Percentiles rank a stretch among this genome's conserved stretches.
These are phyloP conservation scores for Hafferia zeledoni DNA, from an alignment of 2,797 vertebrate species.

Conservation along the genomic window DNA sequence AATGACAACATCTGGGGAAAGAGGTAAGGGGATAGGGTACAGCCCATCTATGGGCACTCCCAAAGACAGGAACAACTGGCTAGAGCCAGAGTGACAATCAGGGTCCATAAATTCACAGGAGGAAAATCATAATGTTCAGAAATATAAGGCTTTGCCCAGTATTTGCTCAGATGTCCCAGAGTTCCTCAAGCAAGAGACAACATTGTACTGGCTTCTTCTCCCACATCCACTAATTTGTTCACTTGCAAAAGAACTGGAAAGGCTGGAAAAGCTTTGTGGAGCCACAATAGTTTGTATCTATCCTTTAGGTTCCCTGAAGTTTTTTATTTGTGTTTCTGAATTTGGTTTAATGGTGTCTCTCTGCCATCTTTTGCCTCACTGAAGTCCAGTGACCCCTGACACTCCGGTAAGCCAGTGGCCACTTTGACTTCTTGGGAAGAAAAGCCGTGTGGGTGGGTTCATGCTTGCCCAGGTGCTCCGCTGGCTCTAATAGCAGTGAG, in stretches of 20 bases:
- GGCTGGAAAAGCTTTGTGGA: neutral
- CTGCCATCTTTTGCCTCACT: neutral
- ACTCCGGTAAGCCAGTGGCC: neutral
- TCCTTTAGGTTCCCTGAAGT: neutral
- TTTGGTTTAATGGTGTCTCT: neutral
- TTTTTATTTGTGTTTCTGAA: neutral
- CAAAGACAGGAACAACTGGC: neutral
- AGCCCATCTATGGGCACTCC: neutral
- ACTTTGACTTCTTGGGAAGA: neutral
- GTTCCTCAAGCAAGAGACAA: neutral
- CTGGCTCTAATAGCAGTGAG: neutral
- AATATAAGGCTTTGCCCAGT: neutral
- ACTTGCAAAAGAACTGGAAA: neutral
- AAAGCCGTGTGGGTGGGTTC: accelerated
- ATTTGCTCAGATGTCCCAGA: neutral
- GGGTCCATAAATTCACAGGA: neutral
- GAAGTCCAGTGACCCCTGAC: neutral
- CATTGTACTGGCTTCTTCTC: neutral
- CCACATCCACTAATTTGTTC: neutral
- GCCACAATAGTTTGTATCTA: neutral
- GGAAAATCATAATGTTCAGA: neutral
- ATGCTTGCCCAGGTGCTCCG: neutral
- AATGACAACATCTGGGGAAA: neutral
- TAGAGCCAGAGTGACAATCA: neutral
- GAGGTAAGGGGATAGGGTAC: neutral